A percentile compares a stretch with the other conserved stretches of the same genome.
Evolutionary conservation across 2,797 vertebrate genomes (phyloP).

Genomic region (Alca torda): DNA sequence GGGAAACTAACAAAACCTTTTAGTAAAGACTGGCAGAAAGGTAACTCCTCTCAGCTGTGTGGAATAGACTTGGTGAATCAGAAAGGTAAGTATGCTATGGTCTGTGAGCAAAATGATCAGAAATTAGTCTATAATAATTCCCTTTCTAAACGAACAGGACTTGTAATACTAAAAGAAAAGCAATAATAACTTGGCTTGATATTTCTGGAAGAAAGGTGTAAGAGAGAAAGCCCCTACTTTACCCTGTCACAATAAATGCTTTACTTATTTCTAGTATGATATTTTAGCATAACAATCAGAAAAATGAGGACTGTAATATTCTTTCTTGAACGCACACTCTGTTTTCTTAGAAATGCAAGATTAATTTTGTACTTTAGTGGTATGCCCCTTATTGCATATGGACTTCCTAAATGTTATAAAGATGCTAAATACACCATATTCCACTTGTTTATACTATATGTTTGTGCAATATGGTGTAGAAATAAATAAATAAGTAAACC

Average conservation of each 20-base stretch:
- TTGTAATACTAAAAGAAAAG: background rate
- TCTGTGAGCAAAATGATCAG: background rate
- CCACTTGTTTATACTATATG: background rate
- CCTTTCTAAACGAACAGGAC: background rate
- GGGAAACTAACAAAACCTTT: background rate
- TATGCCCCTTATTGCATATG: background rate
- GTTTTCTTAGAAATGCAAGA: background rate
- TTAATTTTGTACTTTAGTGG: background rate
- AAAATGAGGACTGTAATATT: background rate
- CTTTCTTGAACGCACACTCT: background rate
- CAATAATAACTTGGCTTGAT: background rate
- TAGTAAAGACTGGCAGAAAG: background rate
- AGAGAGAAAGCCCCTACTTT: background rate
- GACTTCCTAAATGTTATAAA: background rate
- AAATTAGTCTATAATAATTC: background rate
- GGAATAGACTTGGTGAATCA: background rate
- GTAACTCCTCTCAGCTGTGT: background rate
- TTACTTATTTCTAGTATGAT: background rate
- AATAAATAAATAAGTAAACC: no score
- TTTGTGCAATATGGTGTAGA: background rate
- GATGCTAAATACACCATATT: background rate
- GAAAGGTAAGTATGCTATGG: background rate
- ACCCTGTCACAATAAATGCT: background rate
- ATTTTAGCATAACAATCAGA: background rate
- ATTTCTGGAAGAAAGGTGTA: background rate